Conservation (phyloP, 2,888 invertebrate genomes). For the Drosophila neutralis region DNA sequence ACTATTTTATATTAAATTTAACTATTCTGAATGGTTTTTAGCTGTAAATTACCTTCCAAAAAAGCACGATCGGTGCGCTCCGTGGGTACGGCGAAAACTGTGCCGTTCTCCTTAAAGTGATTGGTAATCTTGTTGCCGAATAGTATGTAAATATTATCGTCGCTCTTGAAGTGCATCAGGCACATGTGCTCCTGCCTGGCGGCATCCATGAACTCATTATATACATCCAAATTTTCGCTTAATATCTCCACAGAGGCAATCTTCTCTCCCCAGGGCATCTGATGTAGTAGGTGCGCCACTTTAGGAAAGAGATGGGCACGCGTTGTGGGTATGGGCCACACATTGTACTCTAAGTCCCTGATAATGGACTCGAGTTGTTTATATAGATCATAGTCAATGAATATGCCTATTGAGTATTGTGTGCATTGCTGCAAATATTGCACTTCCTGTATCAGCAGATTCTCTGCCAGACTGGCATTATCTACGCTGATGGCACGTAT, state of each 20-base stretch:
- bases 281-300: conserved; percentile 83
- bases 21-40: neutral
- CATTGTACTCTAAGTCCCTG: conserved; percentile 83
- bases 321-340: conserved; percentile 83
- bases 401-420: conserved; percentile 82
- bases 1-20: neutral
- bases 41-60: conserved; percentile 70
- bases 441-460: conserved; percentile 83
- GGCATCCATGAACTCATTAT: conserved; percentile 84
- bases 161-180: conserved; percentile 83
- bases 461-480: conserved; percentile 75
- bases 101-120: conserved; percentile 83
- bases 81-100: conserved; percentile 83
- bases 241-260: conserved; percentile 84
- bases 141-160: conserved; percentile 82
- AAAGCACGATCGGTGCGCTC: conserved; percentile 78
- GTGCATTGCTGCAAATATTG: conserved; percentile 84
- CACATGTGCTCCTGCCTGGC: conserved; percentile 83
- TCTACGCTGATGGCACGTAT: conserved; percentile 81
- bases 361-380: conserved; percentile 76
- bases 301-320: conserved; percentile 81
- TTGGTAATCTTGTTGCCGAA: conserved; percentile 83
- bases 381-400: conserved; percentile 82
- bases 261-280: conserved; percentile 84
- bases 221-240: conserved; percentile 81